phyloP scores from a whole-genome alignment of 2,797 vertebrate genomes.

The Leptoclinus maculatus region DNA sequence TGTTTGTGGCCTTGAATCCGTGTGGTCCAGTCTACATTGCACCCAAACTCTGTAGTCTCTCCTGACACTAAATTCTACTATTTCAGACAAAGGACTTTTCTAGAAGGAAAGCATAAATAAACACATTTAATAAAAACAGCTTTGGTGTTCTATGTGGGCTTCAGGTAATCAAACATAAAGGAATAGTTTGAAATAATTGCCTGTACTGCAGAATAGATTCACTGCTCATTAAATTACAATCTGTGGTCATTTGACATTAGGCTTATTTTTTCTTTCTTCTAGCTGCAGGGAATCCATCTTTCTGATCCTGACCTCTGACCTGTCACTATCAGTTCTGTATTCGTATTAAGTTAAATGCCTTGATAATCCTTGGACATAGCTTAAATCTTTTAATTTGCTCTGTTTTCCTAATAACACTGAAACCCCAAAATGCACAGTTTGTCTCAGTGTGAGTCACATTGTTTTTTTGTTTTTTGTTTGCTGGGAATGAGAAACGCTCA shows the following conservation, averaged over 20 bases:
- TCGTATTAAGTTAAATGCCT: conserved; percentile 4
- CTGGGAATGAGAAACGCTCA: conserved; percentile 3
- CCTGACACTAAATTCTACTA: not conserved
- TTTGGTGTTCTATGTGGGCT: not conserved
- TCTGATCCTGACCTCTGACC: not conserved
- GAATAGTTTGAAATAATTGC: not conserved
- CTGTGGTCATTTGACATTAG: not conserved
- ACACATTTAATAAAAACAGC: not conserved
- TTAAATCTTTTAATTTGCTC: not conserved
- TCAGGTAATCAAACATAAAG: not conserved
- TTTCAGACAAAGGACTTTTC: not conserved
- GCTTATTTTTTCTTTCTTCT: not conserved
- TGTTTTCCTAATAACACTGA: not conserved
- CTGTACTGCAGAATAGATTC: not conserved
- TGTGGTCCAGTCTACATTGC: not conserved
- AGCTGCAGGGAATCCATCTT: not conserved
- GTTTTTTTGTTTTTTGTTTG: conserved; percentile 7
- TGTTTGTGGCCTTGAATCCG: not conserved
- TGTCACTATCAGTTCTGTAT: not conserved
- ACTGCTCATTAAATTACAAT: not conserved
- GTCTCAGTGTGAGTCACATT: conserved; percentile 16
- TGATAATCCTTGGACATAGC: conserved; percentile 6
- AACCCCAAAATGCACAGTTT: not conserved
- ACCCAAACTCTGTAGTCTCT: not conserved
- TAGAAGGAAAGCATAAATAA: not conserved